Percentiles rank a stretch among this genome's conserved stretches.
These are phyloP conservation scores for Sander vitreus DNA, from an alignment of 2,113 vertebrate genomes.

Conservation along the genomic window DNA sequence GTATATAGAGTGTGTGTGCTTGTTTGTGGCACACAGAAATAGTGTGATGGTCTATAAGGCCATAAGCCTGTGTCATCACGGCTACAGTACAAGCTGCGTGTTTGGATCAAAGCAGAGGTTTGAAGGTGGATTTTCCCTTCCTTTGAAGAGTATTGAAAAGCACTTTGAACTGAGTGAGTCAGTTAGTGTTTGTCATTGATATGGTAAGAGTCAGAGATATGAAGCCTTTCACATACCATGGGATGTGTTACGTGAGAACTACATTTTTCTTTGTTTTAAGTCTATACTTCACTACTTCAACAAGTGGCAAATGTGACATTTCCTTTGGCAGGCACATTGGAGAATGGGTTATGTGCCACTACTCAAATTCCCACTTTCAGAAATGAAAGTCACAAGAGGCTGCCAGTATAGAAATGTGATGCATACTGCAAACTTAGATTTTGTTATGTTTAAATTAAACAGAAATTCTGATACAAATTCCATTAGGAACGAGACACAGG, in stretches of 20 bases:
- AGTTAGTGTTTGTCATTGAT: slow-evolving; percentile 21
- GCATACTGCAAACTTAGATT: neutral
- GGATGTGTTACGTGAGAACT: slow-evolving; percentile 3
- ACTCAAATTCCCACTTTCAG: neutral
- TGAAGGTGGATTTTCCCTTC: slow-evolving; percentile 59
- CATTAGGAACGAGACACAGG: slow-evolving; percentile 15
- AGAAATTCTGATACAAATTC: neutral
- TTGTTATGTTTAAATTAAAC: neutral
- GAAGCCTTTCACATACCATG: slow-evolving; percentile 5
- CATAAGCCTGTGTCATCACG: slow-evolving; percentile 46
- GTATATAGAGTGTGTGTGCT: neutral
- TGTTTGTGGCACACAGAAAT: slow-evolving; percentile 43
- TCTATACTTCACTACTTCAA: neutral
- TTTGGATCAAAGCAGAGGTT: slow-evolving; percentile 67
- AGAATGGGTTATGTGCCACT: neutral
- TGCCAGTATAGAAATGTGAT: neutral
- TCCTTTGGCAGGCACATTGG: neutral
- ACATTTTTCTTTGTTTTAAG: slow-evolving; percentile 17
- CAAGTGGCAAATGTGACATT: neutral
- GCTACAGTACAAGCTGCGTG: slow-evolving; percentile 22
- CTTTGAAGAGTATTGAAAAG: slow-evolving; percentile 59
- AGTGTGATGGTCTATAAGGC: slow-evolving; percentile 48
- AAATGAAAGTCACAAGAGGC: neutral
- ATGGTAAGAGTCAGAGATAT: slow-evolving; percentile 6
- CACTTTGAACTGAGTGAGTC: slow-evolving; percentile 4